A percentile compares a stretch with the other conserved stretches of the same genome.
phyloP scores from a whole-genome alignment of 1,140 invertebrate species.

The Eulimnadia texana region DNA sequence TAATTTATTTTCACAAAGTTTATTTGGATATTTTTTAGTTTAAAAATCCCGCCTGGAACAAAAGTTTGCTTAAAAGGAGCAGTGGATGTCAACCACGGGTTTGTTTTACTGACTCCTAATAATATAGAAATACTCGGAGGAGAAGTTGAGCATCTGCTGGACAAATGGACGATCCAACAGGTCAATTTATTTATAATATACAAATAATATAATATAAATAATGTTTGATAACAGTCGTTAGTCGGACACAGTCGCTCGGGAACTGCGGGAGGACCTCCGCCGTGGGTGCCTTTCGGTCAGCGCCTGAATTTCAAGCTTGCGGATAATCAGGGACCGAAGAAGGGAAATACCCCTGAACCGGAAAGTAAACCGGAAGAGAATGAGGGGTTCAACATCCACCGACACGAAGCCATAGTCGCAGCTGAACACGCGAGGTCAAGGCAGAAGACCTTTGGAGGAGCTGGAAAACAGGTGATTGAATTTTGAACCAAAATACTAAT shows the following conservation, averaged over 20 bases:
- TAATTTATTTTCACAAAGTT: slow-evolving; percentile 3
- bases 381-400: slow-evolving; percentile 32
- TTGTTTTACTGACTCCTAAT: slow-evolving; percentile 49
- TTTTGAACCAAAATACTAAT: too few species aligned
- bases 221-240: slow-evolving; percentile 10
- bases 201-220: slow-evolving; percentile 5
- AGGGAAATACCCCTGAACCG: background rate
- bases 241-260: slow-evolving; percentile 28
- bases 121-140: slow-evolving; percentile 60
- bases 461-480: slow-evolving; percentile 29
- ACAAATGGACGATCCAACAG: slow-evolving; percentile 77
- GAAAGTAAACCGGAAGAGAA: slow-evolving; percentile 24
- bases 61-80: slow-evolving; percentile 45
- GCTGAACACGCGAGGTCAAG: slow-evolving; percentile 26
- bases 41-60: slow-evolving; percentile 59
- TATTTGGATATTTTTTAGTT: slow-evolving; percentile 25
- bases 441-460: slow-evolving; percentile 29
- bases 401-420: slow-evolving; percentile 32
- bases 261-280: slow-evolving; percentile 59
- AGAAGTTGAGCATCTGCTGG: slow-evolving; percentile 59
- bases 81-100: slow-evolving; percentile 43
- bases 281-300: slow-evolving; percentile 81
- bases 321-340: slow-evolving; percentile 9
- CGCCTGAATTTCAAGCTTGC: slow-evolving; percentile 9
- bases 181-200: slow-evolving; percentile 25